Base-by-base conservation (phyloP, 2,113 vertebrate genomes). In the Aythya baeri region DNA sequence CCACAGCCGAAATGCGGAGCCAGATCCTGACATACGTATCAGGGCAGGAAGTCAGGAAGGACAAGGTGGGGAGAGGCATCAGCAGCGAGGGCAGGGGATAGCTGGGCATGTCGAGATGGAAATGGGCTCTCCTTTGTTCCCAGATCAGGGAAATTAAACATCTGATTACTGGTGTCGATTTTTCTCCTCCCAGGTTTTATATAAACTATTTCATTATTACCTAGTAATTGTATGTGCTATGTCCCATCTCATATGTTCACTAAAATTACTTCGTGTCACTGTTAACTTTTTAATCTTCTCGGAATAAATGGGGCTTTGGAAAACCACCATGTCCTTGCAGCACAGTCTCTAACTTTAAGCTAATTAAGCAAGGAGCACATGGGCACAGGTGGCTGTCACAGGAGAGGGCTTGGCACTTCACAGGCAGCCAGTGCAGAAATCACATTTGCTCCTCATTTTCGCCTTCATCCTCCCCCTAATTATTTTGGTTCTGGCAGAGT, bases 81-180 rank as follows among this genome's bases (percentile, higher is more conserved):
- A 58, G 16, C 63, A 74, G 41, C 22, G 18, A 0, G 0, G 34
- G 44, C 25, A 71, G 18, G 57, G 21, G 20, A 22, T 66, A 44
- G 36, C 52, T 31, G 4, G 54, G 57, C 29, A 29, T 1, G 2
- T 15, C 20, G 7, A 31, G 22, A 1, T 38, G 41, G n/a, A 12
- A 57, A 41, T 43, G 17, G 0, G 0, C 5, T 27, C 26, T 29
- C 20, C 25, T 77, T 65, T 83, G 52, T 63, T 83, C 49, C 29
- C 8, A 1, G 2, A 46, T 57, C 14, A 43, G 36, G n/a, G 27
- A 41, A 55, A n/a, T 57, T 8, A 65, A 55, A 25, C 1, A 1
- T 29, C 22, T 41, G 21, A 75, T 34, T 25, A 25, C 52, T 55
- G 7, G 52, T 54, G 15, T 6, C 49, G 29, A 27, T 44, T 46